These are phyloP conservation scores for Serripes groenlandicus DNA, from an alignment of 2,888 invertebrate genomes.

Conservation along the genomic window DNA sequence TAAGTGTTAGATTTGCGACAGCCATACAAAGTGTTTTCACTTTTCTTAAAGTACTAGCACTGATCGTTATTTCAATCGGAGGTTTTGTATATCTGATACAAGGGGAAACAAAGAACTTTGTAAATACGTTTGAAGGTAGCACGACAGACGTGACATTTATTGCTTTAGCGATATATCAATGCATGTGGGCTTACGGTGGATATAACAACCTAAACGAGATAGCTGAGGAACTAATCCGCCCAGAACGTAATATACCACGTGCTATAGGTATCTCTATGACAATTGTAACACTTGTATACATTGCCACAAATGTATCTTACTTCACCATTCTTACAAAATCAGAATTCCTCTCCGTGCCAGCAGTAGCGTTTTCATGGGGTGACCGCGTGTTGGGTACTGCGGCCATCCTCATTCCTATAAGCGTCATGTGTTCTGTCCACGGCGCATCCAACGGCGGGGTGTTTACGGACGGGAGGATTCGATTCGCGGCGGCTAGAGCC, in stretches of 20 bases:
- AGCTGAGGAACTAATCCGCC: slow-evolving; percentile 55
- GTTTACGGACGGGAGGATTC: slow-evolving; percentile 47
- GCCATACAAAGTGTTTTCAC: slow-evolving; percentile 98
- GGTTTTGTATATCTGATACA: slow-evolving; percentile 51
- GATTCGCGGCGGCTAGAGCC: slow-evolving; percentile 59
- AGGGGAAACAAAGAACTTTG: slow-evolving; percentile 50
- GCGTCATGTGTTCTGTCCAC: slow-evolving; percentile 59
- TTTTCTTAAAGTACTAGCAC: slow-evolving; percentile 91
- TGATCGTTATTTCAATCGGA: slow-evolving; percentile 54
- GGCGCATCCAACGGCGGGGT: slow-evolving; percentile 53
- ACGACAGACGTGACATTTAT: slow-evolving; percentile 48
- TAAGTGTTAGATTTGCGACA: slow-evolving; percentile 96
- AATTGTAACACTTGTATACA: slow-evolving; percentile 45
- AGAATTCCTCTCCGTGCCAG: slow-evolving; percentile 47
- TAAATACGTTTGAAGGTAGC: slow-evolving; percentile 56
- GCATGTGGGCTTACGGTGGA: slow-evolving; percentile 66
- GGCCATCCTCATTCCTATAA: slow-evolving; percentile 55
- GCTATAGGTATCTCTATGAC: slow-evolving; percentile 53
- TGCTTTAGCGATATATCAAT: slow-evolving; percentile 59
- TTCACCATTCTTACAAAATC: slow-evolving; percentile 43
- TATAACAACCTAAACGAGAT: slow-evolving; percentile 69
- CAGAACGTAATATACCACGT: slow-evolving; percentile 57
- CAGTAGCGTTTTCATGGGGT: slow-evolving; percentile 61
- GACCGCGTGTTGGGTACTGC: slow-evolving; percentile 40
- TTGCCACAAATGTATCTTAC: slow-evolving; percentile 58